Evolutionary conservation across 2,113 vertebrate species (phyloP).

Genomic region (Equus przewalskii): DNA sequence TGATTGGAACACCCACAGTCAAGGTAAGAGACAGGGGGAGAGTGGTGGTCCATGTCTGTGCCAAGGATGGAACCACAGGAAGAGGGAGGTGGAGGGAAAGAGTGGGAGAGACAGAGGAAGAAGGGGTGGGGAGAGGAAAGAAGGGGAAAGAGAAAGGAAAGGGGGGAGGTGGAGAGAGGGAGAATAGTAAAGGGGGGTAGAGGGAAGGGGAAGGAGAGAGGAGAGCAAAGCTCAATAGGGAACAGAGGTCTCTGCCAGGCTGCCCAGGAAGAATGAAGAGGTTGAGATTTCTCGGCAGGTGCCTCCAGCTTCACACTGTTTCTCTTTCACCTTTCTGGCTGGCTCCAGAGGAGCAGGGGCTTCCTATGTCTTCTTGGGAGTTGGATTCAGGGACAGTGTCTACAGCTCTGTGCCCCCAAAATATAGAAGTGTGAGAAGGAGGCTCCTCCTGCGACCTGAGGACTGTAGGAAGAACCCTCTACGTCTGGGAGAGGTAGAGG

Average conservation of each 20-base stretch:
- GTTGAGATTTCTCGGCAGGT: not conserved
- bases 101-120: not conserved
- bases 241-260: not conserved
- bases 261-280: not conserved
- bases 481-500: not conserved
- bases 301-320: not conserved
- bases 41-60: not conserved
- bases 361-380: not conserved
- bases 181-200: not conserved
- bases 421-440: not conserved
- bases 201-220: not conserved
- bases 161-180: not conserved
- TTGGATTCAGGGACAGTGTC: not conserved
- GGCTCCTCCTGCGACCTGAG: not conserved
- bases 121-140: not conserved
- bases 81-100: not conserved
- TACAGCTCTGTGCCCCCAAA: constrained; percentile 13
- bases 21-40: constrained; percentile 60
- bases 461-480: not conserved
- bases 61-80: not conserved
- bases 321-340: not conserved
- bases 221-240: not conserved
- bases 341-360: not conserved
- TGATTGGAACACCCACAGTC: constrained; percentile 90
- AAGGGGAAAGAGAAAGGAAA: not conserved